These are phyloP conservation scores for Spheniscus mendiculus DNA, from an alignment of 2,113 vertebrate genomes.

Conservation along the genomic window DNA sequence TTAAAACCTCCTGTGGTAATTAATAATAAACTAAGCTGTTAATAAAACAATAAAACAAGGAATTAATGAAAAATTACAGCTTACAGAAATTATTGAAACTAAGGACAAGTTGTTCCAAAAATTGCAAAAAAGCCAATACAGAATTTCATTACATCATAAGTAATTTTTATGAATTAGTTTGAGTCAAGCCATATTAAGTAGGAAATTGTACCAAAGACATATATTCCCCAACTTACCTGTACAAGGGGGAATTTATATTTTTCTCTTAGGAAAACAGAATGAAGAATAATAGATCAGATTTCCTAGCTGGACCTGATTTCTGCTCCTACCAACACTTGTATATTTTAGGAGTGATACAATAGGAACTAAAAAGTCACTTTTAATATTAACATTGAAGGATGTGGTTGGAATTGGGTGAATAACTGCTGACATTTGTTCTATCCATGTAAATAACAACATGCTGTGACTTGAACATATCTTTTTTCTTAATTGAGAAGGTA, in stretches of 20 bases:
- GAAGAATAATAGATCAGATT: background rate
- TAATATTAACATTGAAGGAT: background rate
- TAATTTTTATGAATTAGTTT: background rate
- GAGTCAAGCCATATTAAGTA: background rate
- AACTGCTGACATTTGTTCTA: background rate
- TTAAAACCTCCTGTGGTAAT: background rate
- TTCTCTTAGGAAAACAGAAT: background rate
- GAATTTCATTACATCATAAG: background rate
- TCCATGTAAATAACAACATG: background rate
- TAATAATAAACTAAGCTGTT: background rate
- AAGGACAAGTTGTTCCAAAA: background rate
- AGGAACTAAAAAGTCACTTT: background rate
- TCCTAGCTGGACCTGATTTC: background rate
- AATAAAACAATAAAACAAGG: background rate
- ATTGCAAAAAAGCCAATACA: background rate
- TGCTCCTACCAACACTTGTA: background rate
- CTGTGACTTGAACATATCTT: background rate
- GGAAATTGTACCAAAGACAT: background rate
- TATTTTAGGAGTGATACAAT: background rate
- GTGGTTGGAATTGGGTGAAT: background rate
- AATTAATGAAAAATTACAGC: background rate
- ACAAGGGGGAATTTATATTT: background rate
- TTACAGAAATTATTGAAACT: background rate
- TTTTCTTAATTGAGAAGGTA: background rate
- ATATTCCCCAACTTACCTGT: background rate